Base-by-base conservation (phyloP, 2,888 invertebrate species). In the Synanthedon tipuliformis region DNA sequence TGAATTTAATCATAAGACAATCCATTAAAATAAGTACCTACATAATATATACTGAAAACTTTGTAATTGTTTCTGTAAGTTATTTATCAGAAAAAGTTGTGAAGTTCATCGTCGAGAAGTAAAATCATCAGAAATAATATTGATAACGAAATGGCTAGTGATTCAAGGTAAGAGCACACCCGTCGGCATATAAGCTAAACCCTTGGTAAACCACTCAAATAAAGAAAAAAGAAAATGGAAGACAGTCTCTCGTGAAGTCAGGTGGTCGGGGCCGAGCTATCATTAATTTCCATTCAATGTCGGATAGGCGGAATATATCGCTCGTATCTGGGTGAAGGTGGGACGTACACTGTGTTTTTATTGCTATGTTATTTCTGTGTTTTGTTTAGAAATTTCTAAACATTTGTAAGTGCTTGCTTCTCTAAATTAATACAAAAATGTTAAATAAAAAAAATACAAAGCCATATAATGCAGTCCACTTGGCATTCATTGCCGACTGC, bases 251-350 rank as follows among this genome's bases (percentile, higher is more conserved):
- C 64, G 70, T 71, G 66, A 76, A 78, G 80, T 78, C 81, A 82
- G 82, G 82, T 82, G 81, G 75, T 71, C 68, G 64, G 57, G 62
- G 66, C 65, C 66, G 67, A 69, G 69, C 78, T 72, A 72, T 78
- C 83, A 83, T 83, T 81, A 82, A 82, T 82, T 82, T 79, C 79
- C 71, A 82, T 82, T 82, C 81, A 80, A 70, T 71, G 73, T 68
- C 73, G 75, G 58, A 63, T 58, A 57, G 55, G 51, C 53, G 54
- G 56, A 54, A 63, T 59, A 63, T 59, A 60, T 50, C 49, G 49
- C 11, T 23, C 10, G 23, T 18, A 49, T 49, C 49, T 13, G 3
- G 23, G 23, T 15, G 45, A 12, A 45, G 45, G 45, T 45, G n/a
- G 45, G 15, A 45, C 7, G n/a, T 13, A 45, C 2, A 13, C 45